phyloP scores from a whole-genome alignment of 2,888 invertebrate genomes.

The Rhamnusium bicolor region DNA sequence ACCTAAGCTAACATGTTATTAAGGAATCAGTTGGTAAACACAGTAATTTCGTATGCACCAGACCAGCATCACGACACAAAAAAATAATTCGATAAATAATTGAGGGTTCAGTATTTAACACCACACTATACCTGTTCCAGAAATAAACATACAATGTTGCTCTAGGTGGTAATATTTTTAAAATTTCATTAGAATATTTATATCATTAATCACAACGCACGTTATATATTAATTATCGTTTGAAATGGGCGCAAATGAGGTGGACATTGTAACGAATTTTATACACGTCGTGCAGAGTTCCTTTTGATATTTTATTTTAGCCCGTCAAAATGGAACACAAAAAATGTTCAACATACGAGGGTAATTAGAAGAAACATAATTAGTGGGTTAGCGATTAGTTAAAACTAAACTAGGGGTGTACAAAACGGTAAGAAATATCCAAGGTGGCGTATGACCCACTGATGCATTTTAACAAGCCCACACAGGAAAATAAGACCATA shows the following conservation, averaged over 20 bases:
- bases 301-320: neutral
- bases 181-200: constrained; percentile 12
- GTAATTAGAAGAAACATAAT: too few species aligned
- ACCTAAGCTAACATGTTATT: constrained; percentile 60
- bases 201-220: constrained; percentile 9
- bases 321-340: neutral
- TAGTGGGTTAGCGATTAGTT: too few species aligned
- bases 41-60: constrained; percentile 55
- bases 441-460: too few species aligned
- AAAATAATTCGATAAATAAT: constrained; percentile 14
- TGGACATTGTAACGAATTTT: neutral
- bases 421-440: too few species aligned
- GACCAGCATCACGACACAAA: neutral
- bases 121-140: neutral
- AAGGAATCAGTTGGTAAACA: constrained; percentile 58
- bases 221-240: constrained; percentile 13
- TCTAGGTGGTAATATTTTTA: neutral
- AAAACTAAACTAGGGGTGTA: too few species aligned
- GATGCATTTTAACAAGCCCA: too few species aligned
- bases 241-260: constrained; percentile 3
- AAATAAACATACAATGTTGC: neutral
- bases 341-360: neutral
- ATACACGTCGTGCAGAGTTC: neutral
- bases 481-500: too few species aligned
- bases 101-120: constrained; percentile 10